These are phyloP conservation scores for Thecocarcelia acutangulata DNA, from an alignment of 2,888 invertebrate species.

Conservation along the genomic window DNA sequence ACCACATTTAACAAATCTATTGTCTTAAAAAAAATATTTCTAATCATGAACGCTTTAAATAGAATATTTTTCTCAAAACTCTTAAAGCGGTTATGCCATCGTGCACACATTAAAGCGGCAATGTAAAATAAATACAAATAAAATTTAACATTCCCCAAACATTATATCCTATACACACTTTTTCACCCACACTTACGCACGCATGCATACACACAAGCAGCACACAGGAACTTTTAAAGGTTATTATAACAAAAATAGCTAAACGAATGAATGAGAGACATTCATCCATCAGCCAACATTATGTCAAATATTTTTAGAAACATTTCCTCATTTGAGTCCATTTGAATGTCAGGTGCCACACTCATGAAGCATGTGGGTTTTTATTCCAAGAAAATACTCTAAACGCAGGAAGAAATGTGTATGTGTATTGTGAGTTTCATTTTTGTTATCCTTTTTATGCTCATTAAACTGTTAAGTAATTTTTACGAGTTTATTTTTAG, in stretches of 20 bases:
- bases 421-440: background rate
- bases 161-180: too few relatives aligned
- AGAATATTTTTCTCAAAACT: too few relatives aligned
- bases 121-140: too few relatives aligned
- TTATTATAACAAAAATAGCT: background rate
- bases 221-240: constrained; percentile 1
- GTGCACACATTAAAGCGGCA: too few relatives aligned
- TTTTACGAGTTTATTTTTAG: background rate
- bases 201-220: background rate
- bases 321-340: constrained; percentile 8
- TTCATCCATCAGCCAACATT: constrained; percentile 1
- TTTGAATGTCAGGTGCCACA: constrained; percentile 22
- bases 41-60: too few relatives aligned
- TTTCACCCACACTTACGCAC: too few relatives aligned
- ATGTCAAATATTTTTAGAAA: constrained; percentile 38
- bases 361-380: background rate
- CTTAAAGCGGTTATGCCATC: too few relatives aligned
- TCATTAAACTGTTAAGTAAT: constrained; percentile 7
- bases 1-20: too few relatives aligned
- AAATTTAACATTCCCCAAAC: too few relatives aligned
- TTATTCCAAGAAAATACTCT: background rate
- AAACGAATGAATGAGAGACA: constrained; percentile 18
- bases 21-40: too few relatives aligned
- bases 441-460: background rate
- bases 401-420: constrained; percentile 4